These are phyloP conservation scores for Ormyrus rosae DNA, from an alignment of 2,888 invertebrate species.

Conservation along the genomic window DNA sequence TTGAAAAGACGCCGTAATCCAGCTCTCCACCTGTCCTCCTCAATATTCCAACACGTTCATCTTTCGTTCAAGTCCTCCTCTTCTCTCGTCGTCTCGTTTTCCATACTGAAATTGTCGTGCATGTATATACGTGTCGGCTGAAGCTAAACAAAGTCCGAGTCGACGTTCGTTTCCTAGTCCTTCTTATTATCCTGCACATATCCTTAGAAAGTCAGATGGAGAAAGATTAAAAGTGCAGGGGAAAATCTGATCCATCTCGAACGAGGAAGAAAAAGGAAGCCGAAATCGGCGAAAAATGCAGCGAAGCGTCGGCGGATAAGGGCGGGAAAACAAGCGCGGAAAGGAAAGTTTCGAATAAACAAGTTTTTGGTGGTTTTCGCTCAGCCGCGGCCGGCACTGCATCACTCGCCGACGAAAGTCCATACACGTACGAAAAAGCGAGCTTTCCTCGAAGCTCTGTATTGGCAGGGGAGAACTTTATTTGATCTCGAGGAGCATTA, in stretches of 20 bases:
- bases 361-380: slow-evolving; percentile 30
- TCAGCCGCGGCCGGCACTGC: neutral
- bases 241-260: no score
- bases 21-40: no score
- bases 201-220: neutral
- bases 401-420: slow-evolving; percentile 7
- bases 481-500: slow-evolving; percentile 18
- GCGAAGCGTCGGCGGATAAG: neutral
- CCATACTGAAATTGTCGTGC: no score
- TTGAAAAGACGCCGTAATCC: no score
- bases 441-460: neutral
- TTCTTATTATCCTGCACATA: neutral
- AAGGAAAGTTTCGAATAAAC: slow-evolving; percentile 44
- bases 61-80: no score
- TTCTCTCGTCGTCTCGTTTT: no score
- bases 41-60: no score
- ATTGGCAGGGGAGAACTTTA: slow-evolving; percentile 11
- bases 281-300: neutral
- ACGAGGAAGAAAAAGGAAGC: neutral
- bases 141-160: neutral
- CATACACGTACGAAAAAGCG: neutral
- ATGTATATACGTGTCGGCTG: no score
- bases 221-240: neutral
- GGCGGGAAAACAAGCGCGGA: neutral
- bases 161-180: neutral